Conservation (phyloP, 1,140 invertebrate species). For the Paramacrobiotus metropolitanus region DNA sequence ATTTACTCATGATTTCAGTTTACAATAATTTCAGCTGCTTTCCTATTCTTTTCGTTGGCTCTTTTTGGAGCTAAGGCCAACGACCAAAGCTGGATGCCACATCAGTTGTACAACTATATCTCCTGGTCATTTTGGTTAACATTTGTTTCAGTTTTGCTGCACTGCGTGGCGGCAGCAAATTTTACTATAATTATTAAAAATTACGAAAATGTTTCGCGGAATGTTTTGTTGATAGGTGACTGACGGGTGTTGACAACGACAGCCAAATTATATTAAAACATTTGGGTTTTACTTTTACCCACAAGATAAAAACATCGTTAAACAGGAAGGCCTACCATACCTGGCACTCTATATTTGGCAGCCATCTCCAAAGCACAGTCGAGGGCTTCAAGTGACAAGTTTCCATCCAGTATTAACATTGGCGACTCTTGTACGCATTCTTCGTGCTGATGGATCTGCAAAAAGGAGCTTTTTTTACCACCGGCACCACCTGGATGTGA, state of each 20-base stretch:
- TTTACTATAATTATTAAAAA: too few relatives aligned
- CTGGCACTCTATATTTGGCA: constrained; percentile 31
- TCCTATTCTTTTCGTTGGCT: constrained; percentile 8
- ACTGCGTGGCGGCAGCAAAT: constrained; percentile 15
- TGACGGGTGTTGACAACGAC: too few relatives aligned
- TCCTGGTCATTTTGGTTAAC: constrained; percentile 23
- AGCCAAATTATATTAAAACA: too few relatives aligned
- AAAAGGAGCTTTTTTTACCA: not conserved
- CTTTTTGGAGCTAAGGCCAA: constrained; percentile 21
- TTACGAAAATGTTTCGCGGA: too few relatives aligned
- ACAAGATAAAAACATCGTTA: too few relatives aligned
- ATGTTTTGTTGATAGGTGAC: too few relatives aligned
- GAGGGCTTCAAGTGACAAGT: constrained; percentile 41
- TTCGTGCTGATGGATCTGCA: constrained; percentile 29
- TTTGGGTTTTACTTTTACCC: too few relatives aligned
- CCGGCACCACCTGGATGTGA: not conserved
- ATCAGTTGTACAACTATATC: constrained; percentile 22
- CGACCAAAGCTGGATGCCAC: constrained; percentile 22
- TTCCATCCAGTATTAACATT: constrained; percentile 55
- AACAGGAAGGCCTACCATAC: constrained; percentile 14
- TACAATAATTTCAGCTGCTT: not conserved
- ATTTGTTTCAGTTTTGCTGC: constrained; percentile 18
- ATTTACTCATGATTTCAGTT: too few relatives aligned
- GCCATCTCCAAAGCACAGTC: constrained; percentile 36
- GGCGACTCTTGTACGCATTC: constrained; percentile 32